Evolutionary conservation across 2,113 vertebrate genomes (phyloP), one percentile per base, ranked within the genome.

Genomic region (Cynocephalus volans): DNA sequence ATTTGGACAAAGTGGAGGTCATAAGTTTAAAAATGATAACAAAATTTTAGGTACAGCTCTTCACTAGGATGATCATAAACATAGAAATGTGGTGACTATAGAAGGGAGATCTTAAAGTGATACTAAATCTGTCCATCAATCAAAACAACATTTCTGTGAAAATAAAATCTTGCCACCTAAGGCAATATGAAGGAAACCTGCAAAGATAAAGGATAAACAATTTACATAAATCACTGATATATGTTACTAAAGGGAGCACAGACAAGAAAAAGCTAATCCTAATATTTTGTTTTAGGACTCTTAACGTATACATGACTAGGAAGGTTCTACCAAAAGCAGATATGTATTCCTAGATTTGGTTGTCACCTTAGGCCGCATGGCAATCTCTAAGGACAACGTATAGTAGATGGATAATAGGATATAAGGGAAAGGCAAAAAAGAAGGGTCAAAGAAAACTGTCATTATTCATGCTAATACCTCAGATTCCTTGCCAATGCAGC

Each of bases 121-220:
- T 75, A 89, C 19, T 65, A 50, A 81, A 62, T 23, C 28, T 33
- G 28, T 62, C 45, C 19, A 62, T 72, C 15, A 83, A 69, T 52
- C 60, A 93, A 48, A 92, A 93, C 36, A 48, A 56, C 24, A 81
- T 72, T 90, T 87, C 73, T 76, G 52, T 87, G 31, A 92, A 92
- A 92, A 85, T 85, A 89, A 87, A 75, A 86, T 81, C 58, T 88
- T 94, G n/a, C n/a, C 24, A 77, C 31, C 4, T 54, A 77, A 88
- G 65, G 45, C 45, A 87, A 11, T 67, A 95, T 70, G 70, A 77
- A 50, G 6, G 26, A 69, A 75, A 87, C 26, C 45, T 81, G 48
- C 6, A 83, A 97, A 83, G 48, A 95, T 50, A 60, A 84, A 64
- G 88, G 62, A 88, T 33, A 89, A 85, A 80, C 11, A 41, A 86